Evolutionary conservation across 2,888 invertebrate species (phyloP), one percentile per base, ranked within the genome.

Genomic region (Dusona sp.): DNA sequence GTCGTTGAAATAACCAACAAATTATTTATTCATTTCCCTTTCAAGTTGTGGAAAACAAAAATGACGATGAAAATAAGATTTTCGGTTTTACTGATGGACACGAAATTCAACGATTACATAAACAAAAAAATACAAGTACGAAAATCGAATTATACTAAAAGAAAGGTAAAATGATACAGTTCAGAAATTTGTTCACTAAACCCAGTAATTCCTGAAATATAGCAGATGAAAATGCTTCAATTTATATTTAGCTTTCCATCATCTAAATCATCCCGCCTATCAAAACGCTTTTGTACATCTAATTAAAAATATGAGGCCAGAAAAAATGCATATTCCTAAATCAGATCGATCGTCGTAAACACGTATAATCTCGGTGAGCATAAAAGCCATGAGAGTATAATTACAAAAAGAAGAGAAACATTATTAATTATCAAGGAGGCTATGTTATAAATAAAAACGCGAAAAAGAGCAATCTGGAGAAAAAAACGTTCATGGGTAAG

Each of bases 401-500:
- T 70, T 16, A 2, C 25, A 70, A 54, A 73, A 29, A 22, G n/a
- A 33, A 36, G 22, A 73, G 54, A 54, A 36, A 54, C 22, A 22
- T 48, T 36, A 57, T 29, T 68, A 57, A 79, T 68, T n/a, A 54
- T 51, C 25, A 68, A 57, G 29, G 13, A 54, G 16, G 36, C 4
- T 7, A 42, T 3, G 19, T 16, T 11, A 54, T 36, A 54, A 68
- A 42, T 65, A 68, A 51, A 68, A 51, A 25, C 8, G 6, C 3
- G 19, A 79, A 68, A 42, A 42, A 78, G n/a, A 54, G 79, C 25
- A 38, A 65, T 54, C n/a, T 2, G 22, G 8, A 13, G 38, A 64
- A 70, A 72, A 79, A 83, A 65, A 7, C 51, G 19, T 54, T 7
- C 57, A 57, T 22, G 25, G 25, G 29, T 67, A 42, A 68, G 79